Evolutionary conservation across 2,888 invertebrate genomes (phyloP).

Genomic region (Graphium colonna): DNA sequence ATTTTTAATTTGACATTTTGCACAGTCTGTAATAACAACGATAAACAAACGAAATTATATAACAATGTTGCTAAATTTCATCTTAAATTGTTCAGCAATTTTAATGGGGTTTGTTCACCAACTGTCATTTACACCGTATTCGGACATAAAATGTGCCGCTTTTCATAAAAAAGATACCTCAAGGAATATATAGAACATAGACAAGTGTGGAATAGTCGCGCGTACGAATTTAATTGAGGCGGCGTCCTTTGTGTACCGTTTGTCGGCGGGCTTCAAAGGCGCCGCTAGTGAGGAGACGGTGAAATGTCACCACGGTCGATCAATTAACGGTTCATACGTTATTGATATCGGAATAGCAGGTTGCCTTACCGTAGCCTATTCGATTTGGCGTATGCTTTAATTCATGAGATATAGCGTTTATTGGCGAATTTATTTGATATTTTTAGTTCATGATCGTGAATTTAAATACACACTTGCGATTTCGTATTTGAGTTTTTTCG

Average conservation of each 20-base stretch:
- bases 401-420: conserved; percentile 28
- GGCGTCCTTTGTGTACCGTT: conserved; percentile 60
- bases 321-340: conserved; percentile 64
- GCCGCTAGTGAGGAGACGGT: conserved; percentile 62
- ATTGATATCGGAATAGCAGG: conserved; percentile 60
- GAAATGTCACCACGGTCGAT: conserved; percentile 76
- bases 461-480: too few relatives aligned
- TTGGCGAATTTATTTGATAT: too few relatives aligned
- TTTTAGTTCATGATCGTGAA: too few relatives aligned
- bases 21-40: too few relatives aligned
- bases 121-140: conserved; percentile 44
- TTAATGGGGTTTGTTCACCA: conserved; percentile 35
- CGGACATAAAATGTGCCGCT: conserved; percentile 36
- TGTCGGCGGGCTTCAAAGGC: conserved; percentile 59
- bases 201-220: conserved; percentile 71
- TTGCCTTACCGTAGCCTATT: conserved; percentile 47
- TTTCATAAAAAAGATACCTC: conserved; percentile 37
- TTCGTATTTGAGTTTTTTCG: too few relatives aligned
- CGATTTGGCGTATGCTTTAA: conserved; percentile 38
- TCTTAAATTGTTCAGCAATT: conserved; percentile 9
- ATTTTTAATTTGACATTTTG: too few relatives aligned
- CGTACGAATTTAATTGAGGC: conserved; percentile 75
- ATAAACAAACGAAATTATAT: not conserved
- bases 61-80: conserved; percentile 1
- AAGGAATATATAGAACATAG: conserved; percentile 48